A percentile compares a stretch with the other conserved stretches of the same genome.
Evolutionary conservation across 2,113 vertebrate genomes (phyloP).

Genomic region (Camelus dromedarius): DNA sequence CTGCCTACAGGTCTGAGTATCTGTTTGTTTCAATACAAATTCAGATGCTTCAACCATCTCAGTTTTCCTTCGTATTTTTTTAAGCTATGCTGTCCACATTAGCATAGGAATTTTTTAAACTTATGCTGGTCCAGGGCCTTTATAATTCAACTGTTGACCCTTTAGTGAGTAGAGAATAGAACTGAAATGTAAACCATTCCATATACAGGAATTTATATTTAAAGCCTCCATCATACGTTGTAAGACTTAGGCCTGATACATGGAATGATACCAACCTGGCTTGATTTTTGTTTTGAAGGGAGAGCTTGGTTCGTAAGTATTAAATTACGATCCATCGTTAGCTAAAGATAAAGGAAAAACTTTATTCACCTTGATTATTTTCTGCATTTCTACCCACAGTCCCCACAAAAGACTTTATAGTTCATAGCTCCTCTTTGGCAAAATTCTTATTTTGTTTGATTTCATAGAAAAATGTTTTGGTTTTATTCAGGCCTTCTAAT

Average conservation of each 20-base stretch:
- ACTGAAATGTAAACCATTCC: neutral
- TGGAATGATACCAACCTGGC: neutral
- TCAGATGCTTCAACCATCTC: neutral
- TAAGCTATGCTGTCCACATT: neutral
- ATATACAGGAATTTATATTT: neutral
- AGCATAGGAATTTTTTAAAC: neutral
- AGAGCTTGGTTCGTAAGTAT: neutral
- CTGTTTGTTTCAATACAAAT: conserved; percentile 28
- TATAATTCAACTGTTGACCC: neutral
- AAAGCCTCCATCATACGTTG: neutral
- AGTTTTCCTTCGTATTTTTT: conserved; percentile 35
- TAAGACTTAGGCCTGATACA: neutral
- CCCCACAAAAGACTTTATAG: neutral
- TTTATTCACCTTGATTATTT: neutral
- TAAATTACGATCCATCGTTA: neutral
- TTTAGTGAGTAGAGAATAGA: neutral
- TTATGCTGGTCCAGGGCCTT: neutral
- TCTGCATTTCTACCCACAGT: conserved; percentile 3
- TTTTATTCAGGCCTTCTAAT: neutral
- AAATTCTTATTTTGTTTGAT: conserved; percentile 34
- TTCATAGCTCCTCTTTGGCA: neutral
- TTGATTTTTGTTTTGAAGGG: neutral
- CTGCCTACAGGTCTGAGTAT: neutral
- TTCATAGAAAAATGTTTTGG: neutral
- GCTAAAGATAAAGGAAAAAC: conserved; percentile 28